Evolutionary conservation across 2,113 vertebrate genomes (phyloP).

Genomic region (Lethenteron camtschaticum): DNA sequence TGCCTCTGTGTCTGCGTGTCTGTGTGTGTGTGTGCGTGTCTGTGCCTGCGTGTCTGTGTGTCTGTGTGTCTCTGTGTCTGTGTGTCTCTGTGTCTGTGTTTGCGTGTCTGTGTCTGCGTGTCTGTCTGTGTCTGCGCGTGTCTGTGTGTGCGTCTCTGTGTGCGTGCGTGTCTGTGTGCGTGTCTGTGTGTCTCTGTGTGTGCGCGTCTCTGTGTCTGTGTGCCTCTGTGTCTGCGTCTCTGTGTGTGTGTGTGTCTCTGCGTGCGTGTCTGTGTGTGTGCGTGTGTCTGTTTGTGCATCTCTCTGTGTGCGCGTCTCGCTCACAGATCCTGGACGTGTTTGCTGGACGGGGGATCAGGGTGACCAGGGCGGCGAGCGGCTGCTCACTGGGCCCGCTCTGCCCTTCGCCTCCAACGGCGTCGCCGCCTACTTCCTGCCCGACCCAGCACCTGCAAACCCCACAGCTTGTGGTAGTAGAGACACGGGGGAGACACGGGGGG

Average conservation of each 20-base stretch:
- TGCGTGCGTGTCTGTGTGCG: background rate
- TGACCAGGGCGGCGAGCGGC: background rate
- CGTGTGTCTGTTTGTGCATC: background rate
- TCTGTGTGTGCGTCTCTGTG: too few species aligned
- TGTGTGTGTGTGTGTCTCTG: background rate
- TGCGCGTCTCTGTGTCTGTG: too few species aligned
- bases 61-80: too few species aligned
- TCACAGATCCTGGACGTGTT: background rate
- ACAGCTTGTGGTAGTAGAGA: too few species aligned
- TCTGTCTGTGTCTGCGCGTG: too few species aligned
- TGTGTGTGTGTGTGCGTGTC: too few species aligned
- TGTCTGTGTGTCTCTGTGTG: too few species aligned
- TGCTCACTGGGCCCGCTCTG: background rate
- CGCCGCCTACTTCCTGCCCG: background rate
- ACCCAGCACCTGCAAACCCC: background rate
- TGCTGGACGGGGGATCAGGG: background rate
- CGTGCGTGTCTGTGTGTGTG: background rate
- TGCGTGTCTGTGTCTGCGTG: too few species aligned
- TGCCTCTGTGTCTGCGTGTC: background rate
- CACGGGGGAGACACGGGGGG: too few species aligned
- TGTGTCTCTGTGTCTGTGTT: background rate
- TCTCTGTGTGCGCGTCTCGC: background rate
- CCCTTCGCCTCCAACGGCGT: slow-evolving; percentile 3
- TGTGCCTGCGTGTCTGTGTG: too few species aligned
- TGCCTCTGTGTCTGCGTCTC: too few species aligned